A percentile compares a stretch with the other conserved stretches of the same genome.
phyloP scores from a whole-genome alignment of 2,113 vertebrate genomes.

The Xiphophorus couchianus region DNA sequence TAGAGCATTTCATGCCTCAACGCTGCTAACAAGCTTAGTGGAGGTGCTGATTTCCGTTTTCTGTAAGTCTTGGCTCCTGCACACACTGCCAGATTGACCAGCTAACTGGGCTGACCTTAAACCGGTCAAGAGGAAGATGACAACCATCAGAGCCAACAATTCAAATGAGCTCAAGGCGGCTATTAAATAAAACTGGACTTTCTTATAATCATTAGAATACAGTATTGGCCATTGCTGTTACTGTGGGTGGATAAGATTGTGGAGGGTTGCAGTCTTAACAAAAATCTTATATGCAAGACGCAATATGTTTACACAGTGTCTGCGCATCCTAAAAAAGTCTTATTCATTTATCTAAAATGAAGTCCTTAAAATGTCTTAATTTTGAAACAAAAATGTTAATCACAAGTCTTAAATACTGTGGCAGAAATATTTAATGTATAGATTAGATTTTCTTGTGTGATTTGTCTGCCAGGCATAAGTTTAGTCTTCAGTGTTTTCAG shows the following conservation, averaged over 20 bases:
- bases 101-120: not conserved
- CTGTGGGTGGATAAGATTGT: not conserved
- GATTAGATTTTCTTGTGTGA: no score
- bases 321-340: no score
- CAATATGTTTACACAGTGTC: not conserved
- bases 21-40: not conserved
- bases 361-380: no score
- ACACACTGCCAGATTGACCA: not conserved
- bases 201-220: not conserved
- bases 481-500: no score
- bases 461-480: no score
- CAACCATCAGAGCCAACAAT: not conserved
- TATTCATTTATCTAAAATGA: no score
- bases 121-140: not conserved
- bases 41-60: not conserved
- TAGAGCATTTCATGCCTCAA: not conserved
- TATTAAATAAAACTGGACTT: not conserved
- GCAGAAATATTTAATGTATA: no score
- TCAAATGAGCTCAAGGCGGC: not conserved
- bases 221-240: not conserved
- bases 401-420: no score
- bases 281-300: not conserved
- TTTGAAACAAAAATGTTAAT: no score
- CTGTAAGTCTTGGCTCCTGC: not conserved
- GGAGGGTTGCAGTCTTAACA: not conserved